Percentiles rank a stretch among this genome's conserved stretches.
These are phyloP conservation scores for Mesoligia furuncula DNA, from an alignment of 2,888 invertebrate genomes.

Conservation along the genomic window DNA sequence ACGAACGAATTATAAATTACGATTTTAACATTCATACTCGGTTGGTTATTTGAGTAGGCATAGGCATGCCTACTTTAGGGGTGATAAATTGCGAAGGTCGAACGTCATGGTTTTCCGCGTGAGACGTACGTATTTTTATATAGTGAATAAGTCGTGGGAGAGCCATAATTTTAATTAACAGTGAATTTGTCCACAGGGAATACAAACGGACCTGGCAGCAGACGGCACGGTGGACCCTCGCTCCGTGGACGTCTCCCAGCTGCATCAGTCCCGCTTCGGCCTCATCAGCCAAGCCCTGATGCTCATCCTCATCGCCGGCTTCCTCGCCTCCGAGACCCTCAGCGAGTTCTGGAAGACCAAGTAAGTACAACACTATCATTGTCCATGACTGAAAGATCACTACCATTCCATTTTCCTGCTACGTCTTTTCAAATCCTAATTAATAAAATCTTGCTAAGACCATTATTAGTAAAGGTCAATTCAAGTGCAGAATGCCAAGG, in stretches of 20 bases:
- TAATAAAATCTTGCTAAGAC: background rate
- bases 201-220: conserved; percentile 82
- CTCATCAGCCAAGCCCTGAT: conserved; percentile 97
- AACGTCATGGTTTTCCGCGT: too few species aligned
- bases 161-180: background rate
- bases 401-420: too few species aligned
- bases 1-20: too few species aligned
- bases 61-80: too few species aligned
- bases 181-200: conserved; percentile 74
- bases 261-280: conserved; percentile 97
- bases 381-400: background rate
- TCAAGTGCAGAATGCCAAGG: conserved; percentile 15
- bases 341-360: conserved; percentile 98
- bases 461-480: conserved; percentile 4
- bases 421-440: too few species aligned
- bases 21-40: too few species aligned
- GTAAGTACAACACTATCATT: conserved; percentile 86
- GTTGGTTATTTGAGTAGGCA: too few species aligned
- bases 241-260: conserved; percentile 95
- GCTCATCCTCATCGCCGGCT: conserved; percentile 96
- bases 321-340: conserved; percentile 97
- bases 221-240: conserved; percentile 83
- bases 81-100: too few species aligned
- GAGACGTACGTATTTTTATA: too few species aligned
- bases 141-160: background rate